A percentile compares a stretch with the other conserved stretches of the same genome.
phyloP scores from a whole-genome alignment of 2,888 invertebrate genomes.

The Julus scanicus region DNA sequence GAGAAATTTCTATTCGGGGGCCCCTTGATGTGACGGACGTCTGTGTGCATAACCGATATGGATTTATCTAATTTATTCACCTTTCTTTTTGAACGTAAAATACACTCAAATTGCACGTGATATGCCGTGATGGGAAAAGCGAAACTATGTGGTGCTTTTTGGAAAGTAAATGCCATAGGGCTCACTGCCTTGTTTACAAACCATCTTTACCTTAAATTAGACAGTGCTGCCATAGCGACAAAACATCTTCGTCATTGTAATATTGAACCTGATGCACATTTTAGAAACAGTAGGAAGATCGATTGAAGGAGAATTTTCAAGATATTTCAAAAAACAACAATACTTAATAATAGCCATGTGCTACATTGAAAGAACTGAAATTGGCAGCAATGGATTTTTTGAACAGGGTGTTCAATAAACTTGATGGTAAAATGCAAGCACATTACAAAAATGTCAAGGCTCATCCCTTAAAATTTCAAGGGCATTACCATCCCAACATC shows the following conservation, averaged over 20 bases:
- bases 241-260: background rate
- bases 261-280: background rate
- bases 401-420: too few relatives aligned
- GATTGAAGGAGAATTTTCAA: too few relatives aligned
- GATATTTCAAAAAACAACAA: too few relatives aligned
- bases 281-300: too few relatives aligned
- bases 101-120: background rate
- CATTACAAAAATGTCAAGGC: too few relatives aligned
- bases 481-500: too few relatives aligned
- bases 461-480: too few relatives aligned
- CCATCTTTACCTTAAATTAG: background rate
- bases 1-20: background rate
- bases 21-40: background rate
- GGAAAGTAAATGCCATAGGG: background rate
- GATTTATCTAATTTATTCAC: constrained; percentile 33
- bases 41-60: constrained; percentile 24
- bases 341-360: too few relatives aligned
- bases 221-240: background rate
- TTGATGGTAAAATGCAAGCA: too few relatives aligned
- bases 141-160: background rate
- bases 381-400: too few relatives aligned
- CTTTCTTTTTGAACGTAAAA: background rate
- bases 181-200: background rate
- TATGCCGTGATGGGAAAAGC: background rate
- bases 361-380: too few relatives aligned